These are phyloP conservation scores for Nemurella pictetii DNA, from an alignment of 2,888 invertebrate genomes.

Conservation along the genomic window DNA sequence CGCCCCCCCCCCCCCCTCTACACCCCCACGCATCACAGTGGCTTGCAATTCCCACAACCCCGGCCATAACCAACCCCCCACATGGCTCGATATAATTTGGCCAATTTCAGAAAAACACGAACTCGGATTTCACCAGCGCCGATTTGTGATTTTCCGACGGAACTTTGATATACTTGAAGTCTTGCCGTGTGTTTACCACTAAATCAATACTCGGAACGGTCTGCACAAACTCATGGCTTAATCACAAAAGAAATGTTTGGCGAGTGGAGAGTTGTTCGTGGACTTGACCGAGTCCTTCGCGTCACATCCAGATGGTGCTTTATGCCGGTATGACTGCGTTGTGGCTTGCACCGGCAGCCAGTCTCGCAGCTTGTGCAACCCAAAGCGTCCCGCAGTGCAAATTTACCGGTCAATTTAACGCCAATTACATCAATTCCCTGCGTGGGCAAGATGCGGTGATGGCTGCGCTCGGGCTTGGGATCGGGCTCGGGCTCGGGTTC, in stretches of 20 bases:
- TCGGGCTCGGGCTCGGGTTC: background rate
- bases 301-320: background rate
- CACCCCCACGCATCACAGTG: too few relatives aligned
- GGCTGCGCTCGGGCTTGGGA: background rate
- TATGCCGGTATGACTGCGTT: too few relatives aligned
- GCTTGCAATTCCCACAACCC: too few relatives aligned
- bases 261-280: background rate
- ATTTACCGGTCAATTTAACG: slow-evolving; percentile 41
- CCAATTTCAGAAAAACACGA: background rate
- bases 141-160: background rate
- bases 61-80: background rate
- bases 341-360: too few relatives aligned
- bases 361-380: too few relatives aligned
- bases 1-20: too few relatives aligned
- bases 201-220: background rate
- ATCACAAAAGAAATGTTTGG: background rate
- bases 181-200: background rate
- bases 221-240: background rate
- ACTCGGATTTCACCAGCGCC: background rate
- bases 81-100: slow-evolving; percentile 1
- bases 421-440: slow-evolving; percentile 36
- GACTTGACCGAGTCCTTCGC: too few relatives aligned
- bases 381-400: slow-evolving; percentile 6
- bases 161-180: background rate
- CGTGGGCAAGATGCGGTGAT: background rate